Evolutionary conservation across 2,888 invertebrate species (phyloP).

Genomic region (Uropetala carovei): DNA sequence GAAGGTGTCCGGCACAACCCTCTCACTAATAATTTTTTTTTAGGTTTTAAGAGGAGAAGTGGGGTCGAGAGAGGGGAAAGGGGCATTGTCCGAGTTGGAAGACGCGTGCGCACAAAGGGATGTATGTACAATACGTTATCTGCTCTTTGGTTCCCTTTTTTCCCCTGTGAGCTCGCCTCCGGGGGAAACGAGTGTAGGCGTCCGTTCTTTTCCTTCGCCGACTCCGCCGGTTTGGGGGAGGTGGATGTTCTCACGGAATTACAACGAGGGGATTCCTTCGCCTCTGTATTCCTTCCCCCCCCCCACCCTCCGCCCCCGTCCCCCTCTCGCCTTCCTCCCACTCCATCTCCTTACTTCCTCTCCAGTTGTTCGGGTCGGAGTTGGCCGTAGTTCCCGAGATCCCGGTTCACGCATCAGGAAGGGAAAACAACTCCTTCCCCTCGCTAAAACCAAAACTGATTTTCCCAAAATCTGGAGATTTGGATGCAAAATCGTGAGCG

Average conservation of each 20-base stretch:
- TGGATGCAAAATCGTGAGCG: background rate
- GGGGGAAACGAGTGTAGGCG: background rate
- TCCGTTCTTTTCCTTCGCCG: background rate
- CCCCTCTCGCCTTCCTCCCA: no score
- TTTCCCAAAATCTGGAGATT: background rate
- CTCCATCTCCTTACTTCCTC: background rate
- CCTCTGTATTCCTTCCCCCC: background rate
- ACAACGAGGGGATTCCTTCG: background rate
- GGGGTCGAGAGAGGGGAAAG: background rate
- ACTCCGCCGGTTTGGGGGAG: background rate
- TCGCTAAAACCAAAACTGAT: background rate
- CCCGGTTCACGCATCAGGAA: background rate
- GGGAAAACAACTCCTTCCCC: background rate
- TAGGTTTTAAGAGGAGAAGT: no score
- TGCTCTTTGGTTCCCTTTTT: background rate
- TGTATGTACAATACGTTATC: background rate
- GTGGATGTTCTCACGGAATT: slow-evolving; percentile 34
- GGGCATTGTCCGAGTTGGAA: background rate
- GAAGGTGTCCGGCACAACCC: no score
- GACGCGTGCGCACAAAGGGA: background rate
- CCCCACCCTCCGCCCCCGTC: no score
- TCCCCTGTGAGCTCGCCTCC: background rate
- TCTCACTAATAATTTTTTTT: no score
- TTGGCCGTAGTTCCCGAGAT: slow-evolving; percentile 14
- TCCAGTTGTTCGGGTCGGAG: background rate